phyloP scores from a whole-genome alignment of 2,797 vertebrate species.

The Orestias chungarensis region DNA sequence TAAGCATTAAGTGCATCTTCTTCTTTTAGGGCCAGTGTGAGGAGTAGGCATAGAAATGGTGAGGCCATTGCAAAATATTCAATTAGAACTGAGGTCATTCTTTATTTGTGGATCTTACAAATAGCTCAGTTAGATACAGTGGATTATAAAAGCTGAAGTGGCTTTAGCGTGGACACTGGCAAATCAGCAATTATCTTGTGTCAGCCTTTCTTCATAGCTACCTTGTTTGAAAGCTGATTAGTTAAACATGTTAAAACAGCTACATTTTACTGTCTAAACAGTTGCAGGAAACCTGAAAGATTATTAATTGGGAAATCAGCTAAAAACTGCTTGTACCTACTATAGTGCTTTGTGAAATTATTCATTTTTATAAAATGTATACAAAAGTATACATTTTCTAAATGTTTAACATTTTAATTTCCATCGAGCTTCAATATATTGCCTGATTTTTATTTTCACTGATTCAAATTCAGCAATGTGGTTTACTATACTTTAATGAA shows the following conservation, averaged over 20 bases:
- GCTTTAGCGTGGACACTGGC: constrained; percentile 17
- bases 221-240: constrained; percentile 27
- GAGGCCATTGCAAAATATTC: constrained; percentile 62
- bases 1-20: constrained; percentile 26
- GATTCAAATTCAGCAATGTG: no score
- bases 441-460: no score
- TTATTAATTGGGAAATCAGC: no score
- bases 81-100: constrained; percentile 62
- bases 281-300: background rate
- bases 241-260: constrained; percentile 30
- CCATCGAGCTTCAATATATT: no score
- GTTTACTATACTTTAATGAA: no score
- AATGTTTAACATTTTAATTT: no score
- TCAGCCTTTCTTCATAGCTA: background rate
- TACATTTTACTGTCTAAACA: constrained; percentile 36
- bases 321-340: no score
- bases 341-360: no score
- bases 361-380: no score
- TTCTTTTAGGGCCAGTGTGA: constrained; percentile 43
- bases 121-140: constrained; percentile 42
- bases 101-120: constrained; percentile 53
- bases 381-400: no score
- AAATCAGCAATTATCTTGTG: background rate
- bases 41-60: constrained; percentile 50
- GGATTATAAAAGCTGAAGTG: constrained; percentile 25